Evolutionary conservation across 30 jellyfish, hydroid and myxozoan species (phyloP), one percentile per base, ranked within the genome.

Genomic region (Cassiopea andromeda): DNA sequence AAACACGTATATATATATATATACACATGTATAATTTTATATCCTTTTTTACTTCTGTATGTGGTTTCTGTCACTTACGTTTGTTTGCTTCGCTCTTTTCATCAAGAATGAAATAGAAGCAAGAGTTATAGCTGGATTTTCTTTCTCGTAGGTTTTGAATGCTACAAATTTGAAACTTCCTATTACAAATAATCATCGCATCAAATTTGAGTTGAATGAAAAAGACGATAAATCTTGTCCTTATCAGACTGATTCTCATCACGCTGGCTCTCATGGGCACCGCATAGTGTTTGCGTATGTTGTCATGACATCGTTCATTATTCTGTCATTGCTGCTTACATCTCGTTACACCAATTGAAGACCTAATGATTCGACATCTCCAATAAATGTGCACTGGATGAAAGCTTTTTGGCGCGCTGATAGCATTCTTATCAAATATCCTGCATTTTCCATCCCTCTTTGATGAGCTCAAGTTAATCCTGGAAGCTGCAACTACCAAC

Each of bases 221-320:
- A 46, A 66, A 50, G n/a, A 77, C 19, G 54, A 72, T 2, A 77
- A 86, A 47, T 67, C 44, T 19, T 86, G 93, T 47, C 93, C 93
- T 44, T 86, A 86, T 73, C 80, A 64, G 38, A 27, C 44, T 19
- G 75, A 89, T 47, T 89, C 93, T 44, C 76, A 86, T 73, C 80
- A 64, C 44, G 60, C 72, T 9, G 70, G 15, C 45, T 80, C 89
- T 7, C n/a, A 43, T 19, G 89, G 86, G 14, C 48, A 1, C 8
- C 74, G 48, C 7, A 6, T 15, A 1, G 10, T 45, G 2, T 17
- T 60, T 7, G 70, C 86, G 2, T 14, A 47, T 48, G 18, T 48
- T 13, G 48, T 50, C 12, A 17, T 77, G 49, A 38, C 48, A 46
- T 6, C 27, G 19, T n/a, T 75, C 5, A 48, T 46, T 14, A 48